Conservation (phyloP, 1,140 invertebrate genomes). For the Diorhabda elongata region DNA sequence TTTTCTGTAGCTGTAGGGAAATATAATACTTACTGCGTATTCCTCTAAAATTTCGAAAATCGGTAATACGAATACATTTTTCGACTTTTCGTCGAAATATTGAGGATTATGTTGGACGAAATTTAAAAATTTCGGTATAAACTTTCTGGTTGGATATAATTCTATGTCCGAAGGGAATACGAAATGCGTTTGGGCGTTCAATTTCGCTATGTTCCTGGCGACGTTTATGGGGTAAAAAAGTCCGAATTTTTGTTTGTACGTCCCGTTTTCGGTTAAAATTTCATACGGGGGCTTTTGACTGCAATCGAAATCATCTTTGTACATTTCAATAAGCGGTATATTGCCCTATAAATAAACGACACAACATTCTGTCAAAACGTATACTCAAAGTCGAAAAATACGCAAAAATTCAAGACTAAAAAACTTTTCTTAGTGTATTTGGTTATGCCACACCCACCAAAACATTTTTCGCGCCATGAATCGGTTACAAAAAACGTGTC, state of each 20-base stretch:
- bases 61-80: conserved; percentile 46
- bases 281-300: conserved; percentile 24
- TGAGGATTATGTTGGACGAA: conserved; percentile 32
- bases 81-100: conserved; percentile 15
- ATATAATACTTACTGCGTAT: conserved; percentile 22
- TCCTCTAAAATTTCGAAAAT: conserved; percentile 51
- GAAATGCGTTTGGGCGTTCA: conserved; percentile 57
- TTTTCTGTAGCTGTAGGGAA: no score
- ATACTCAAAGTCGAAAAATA: no score
- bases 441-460: no score
- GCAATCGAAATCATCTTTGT: conserved; percentile 29
- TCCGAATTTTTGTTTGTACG: conserved; percentile 49
- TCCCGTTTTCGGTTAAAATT: conserved; percentile 20
- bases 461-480: no score
- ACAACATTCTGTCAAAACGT: background rate
- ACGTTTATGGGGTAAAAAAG: conserved; percentile 71
- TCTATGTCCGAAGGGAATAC: conserved; percentile 76
- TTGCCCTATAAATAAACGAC: conserved; percentile 9
- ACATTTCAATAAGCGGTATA: conserved; percentile 12
- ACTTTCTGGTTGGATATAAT: conserved; percentile 55
- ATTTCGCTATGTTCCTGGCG: conserved; percentile 65
- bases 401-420: no score
- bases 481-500: no score
- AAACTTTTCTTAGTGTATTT: no score
- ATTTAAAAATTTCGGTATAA: conserved; percentile 41